Evolutionary conservation across 2,797 vertebrate genomes (phyloP), one percentile per base, ranked within the genome.

Genomic region (Amblyraja radiata): DNA sequence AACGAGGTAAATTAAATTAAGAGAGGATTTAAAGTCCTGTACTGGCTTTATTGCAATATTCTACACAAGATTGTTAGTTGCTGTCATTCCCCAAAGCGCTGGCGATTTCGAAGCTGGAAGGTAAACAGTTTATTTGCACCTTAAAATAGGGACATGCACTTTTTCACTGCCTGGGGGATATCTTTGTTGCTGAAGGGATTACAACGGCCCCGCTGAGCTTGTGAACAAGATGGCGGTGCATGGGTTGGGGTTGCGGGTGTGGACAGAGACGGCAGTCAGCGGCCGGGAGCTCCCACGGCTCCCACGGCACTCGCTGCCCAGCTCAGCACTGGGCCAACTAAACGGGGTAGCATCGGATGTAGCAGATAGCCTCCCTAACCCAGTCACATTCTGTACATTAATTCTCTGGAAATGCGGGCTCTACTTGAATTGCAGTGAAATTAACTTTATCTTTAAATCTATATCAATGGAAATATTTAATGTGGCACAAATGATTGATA

Each of bases 151-250:
- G 90, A 73, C n/a, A 73, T 46, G 16, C 71, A 73, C 71, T 73
- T 65, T 63, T 32, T 84, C 16, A 36, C 7, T 73, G 84, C 61
- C 18, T 65, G 36, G 36, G 32, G 32, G 65, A 71, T 90, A 39
- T 73, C 88, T 86, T 46, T 71, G 88, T 91, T 91, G 88, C 65
- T 65, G 39, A 36, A 92, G 71, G 68, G 36, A 32, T 73, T 32
- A 46, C 39, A 46, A 25, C 71, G 36, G 18, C 39, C 36, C 71
- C 94, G 95, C 93, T 94, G 94, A 95, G 95, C 79, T 96, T 95
- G 95, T 95, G 95, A 96, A 94, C 93, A 94, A 95, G 95, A 95
- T 95, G 96, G 95, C 95, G 94, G 94, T 93, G 71, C 65, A 32
- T 95, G 94, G 94, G 95, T 94, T 0, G 23, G 94, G 16, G 68